Base-by-base conservation (phyloP, 2,888 invertebrate genomes). In the Bruchidius siliquastri region DNA sequence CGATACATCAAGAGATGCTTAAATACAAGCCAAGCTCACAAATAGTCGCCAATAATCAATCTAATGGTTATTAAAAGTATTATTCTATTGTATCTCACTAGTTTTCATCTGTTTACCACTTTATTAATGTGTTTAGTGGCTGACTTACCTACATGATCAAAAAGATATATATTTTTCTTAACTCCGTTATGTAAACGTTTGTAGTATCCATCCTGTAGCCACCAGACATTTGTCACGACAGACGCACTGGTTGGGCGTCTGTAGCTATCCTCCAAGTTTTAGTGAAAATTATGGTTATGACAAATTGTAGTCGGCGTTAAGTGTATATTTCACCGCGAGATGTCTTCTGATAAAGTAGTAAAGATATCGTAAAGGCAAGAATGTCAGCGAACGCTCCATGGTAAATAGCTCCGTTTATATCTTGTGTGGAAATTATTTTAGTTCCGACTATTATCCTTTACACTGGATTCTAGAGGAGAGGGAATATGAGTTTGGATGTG, bases 271-370 rank as follows among this genome's bases (percentile, higher is more conserved):
- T 8, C 18, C 49, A 49, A 49, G 49, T 49, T 69, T 69, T 26
- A 69, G 22, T 26, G 21, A 72, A 75, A 75, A 73, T 77, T 75
- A 74, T 76, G 73, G 69, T 75, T 76, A 75, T 73, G 75, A 77
- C 76, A 78, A 78, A 78, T 78, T 77, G 77, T 75, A 67, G 73
- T 71, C 77, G 76, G 77, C 75, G 76, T 74, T 77, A 77, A 77
- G 75, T 76, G 73, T 75, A 73, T 76, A 72, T 70, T 76, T 73
- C 72, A 71, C 32, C 49, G 26, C 67, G 30, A 74, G 76, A 75
- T 76, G 32, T 22, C 67, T 67, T 30, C 49, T 66, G 73, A 70
- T 75, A 69, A 72, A 69, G 32, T 49, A 49, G 49, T 49, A 49
- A 49, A 49, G 49, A 49, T 49, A 49, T 49, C 49, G 49, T 49